Base-by-base conservation (phyloP, 2,888 invertebrate species). In the Andrena flavipes region DNA sequence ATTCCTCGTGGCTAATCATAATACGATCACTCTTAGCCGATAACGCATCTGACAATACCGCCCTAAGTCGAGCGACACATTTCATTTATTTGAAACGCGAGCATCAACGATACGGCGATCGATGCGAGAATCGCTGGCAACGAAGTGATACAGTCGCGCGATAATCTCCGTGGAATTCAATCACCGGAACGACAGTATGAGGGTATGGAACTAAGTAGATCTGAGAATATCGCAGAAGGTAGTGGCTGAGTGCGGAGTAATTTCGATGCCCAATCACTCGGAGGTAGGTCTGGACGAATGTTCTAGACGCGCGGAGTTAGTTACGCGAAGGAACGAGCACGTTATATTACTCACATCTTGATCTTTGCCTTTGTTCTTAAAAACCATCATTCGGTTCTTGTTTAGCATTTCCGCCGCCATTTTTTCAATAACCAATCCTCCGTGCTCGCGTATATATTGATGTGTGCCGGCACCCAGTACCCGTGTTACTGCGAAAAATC, bases 311-410 rank as follows among this genome's bases (percentile, higher is more conserved):
- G 49, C 23, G 48, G 48, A 64, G 56, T 26, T 74, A 65, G 23
- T 33, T 64, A 13, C 60, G 54, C 29, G 64, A 59, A 33, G 73
- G 5, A 56, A 71, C 1, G 72, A 54, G 49, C 65, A 54, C 68
- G 64, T 56, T 48, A 16, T 7, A 83, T 20, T 94, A 97, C 98
- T 97, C 96, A 99, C 99, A 95, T 99, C 99, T 95, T 98, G 98
- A 96, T 99, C 99, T 96, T 99, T 99, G 94, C 99, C 99, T 96
- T 98, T 98, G 96, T 99, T 99, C 97, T 99, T 99, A 95, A 98
- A 99, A 94, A 96, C 97, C 95, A 97, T 97, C 96, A 98, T 96
- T 95, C 98, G 97, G 96, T 96, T 97, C 96, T 97, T 97, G 95
- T 95, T 95, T 95, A 95, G 96, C 95, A 96, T 96, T 94, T 96